Base-by-base conservation (phyloP, 2,888 invertebrate species). In the Machimus rusticus region DNA sequence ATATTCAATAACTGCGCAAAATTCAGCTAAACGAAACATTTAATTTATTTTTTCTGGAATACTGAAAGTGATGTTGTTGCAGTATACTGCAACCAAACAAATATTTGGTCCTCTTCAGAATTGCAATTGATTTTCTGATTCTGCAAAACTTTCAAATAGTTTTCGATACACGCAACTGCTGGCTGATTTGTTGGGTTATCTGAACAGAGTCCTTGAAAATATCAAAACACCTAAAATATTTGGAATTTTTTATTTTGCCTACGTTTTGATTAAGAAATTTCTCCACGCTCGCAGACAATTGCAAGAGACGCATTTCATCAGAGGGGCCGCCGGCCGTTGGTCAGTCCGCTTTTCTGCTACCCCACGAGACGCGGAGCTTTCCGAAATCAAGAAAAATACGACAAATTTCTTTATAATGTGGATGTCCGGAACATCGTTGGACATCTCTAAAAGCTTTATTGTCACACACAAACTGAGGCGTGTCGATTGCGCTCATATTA, bases 141-240 rank as follows among this genome's bases (percentile, higher is more conserved):
- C 12, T 23, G 14, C 23, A 23, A 28, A 66, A 66, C 28, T 66
- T 66, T 66, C 55, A 28, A 28, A 66, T 66, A 19, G 19, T 66
- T 66, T 28, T 66, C n/a, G 14, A 5, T 34, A 51, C 79, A 79
- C 79, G 51, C 79, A 55, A 79, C 14, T 9, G 51, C 23, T 46
- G 79, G 51, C 28, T 79, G 79, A 79, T 79, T 79, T 31, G 79
- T 79, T 79, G 51, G 9, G 55, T 79, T 79, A 79, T 79, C 79
- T 79, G 34, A 55, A 31, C 16, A 31, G 31, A 51, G 79, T 43
- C 79, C 79, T 79, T 79, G 79, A 46, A 79, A 79, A 79, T 51
- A 79, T 79, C 79, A 79, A 79, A 55, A 51, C 55, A 79, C 79
- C 79, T 51, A 79, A 79, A 79, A 79, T 79, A 79, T 55, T 79